These are phyloP conservation scores for Lamellibrachia luymesi DNA, from an alignment of 1,140 invertebrate species.

Conservation along the genomic window DNA sequence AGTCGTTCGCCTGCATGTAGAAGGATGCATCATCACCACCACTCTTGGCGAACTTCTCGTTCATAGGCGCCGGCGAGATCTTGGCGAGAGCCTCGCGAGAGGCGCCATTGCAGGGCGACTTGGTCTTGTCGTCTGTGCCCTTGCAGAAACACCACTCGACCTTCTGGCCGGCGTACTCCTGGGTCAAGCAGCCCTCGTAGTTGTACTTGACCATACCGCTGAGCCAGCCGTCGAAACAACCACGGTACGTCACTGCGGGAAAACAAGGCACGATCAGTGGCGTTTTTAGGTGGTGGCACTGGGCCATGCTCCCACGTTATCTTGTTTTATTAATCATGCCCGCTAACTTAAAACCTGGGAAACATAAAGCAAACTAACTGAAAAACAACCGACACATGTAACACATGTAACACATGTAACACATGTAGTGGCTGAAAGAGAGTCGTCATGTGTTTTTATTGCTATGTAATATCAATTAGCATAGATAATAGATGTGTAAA, in stretches of 20 bases:
- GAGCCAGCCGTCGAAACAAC: conserved; percentile 36
- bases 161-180: conserved; percentile 24
- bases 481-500: too few species aligned
- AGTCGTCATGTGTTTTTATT: too few species aligned
- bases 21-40: neutral
- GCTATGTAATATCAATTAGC: too few species aligned
- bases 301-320: neutral
- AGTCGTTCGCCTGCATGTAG: neutral
- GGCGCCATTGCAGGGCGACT: neutral
- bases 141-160: conserved; percentile 38
- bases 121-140: neutral
- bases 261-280: conserved; percentile 16
- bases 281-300: too few species aligned
- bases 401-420: too few species aligned
- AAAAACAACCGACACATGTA: too few species aligned
- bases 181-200: conserved; percentile 31
- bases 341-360: too few species aligned
- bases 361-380: too few species aligned
- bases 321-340: neutral
- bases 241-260: conserved; percentile 33
- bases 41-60: neutral
- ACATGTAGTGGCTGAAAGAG: too few species aligned
- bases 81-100: neutral
- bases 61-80: neutral
- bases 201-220: conserved; percentile 27